Evolutionary conservation across 2,113 vertebrate species (phyloP).

Genomic region (Vidua chalybeata): DNA sequence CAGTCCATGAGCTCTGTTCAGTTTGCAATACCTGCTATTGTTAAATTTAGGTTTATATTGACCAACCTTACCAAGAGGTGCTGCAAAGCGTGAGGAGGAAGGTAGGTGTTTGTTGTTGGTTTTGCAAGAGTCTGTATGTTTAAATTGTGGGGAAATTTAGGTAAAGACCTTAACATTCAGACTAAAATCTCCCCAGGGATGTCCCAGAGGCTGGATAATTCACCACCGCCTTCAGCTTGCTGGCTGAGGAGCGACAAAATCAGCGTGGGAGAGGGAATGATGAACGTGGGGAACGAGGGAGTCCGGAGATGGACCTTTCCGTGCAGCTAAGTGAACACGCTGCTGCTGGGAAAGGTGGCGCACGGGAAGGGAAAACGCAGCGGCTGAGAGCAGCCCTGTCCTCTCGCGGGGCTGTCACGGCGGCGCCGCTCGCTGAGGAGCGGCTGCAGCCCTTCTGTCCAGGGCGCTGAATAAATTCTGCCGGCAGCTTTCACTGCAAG

Average conservation of each 20-base stretch:
- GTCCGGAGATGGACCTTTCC: neutral
- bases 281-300: accelerated
- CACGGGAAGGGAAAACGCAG: accelerated
- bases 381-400: neutral
- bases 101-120: neutral
- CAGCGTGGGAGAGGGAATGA: neutral
- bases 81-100: accelerated
- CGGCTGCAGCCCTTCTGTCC: neutral
- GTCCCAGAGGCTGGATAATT: neutral
- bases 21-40: too few relatives aligned
- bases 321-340: accelerated
- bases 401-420: accelerated
- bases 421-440: neutral
- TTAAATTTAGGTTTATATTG: neutral
- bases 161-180: neutral
- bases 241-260: neutral
- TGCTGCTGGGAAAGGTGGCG: neutral
- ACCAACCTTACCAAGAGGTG: neutral
- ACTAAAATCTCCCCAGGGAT: too few relatives aligned
- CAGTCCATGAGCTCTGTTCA: neutral
- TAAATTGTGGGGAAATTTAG: neutral
- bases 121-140: neutral
- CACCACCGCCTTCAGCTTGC: neutral
- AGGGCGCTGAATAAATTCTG: neutral
- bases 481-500: neutral